Percentiles rank a stretch among this genome's conserved stretches.
Conservation (phyloP, 2,888 invertebrate genomes). For the Sarcophaga variegata region DNA sequence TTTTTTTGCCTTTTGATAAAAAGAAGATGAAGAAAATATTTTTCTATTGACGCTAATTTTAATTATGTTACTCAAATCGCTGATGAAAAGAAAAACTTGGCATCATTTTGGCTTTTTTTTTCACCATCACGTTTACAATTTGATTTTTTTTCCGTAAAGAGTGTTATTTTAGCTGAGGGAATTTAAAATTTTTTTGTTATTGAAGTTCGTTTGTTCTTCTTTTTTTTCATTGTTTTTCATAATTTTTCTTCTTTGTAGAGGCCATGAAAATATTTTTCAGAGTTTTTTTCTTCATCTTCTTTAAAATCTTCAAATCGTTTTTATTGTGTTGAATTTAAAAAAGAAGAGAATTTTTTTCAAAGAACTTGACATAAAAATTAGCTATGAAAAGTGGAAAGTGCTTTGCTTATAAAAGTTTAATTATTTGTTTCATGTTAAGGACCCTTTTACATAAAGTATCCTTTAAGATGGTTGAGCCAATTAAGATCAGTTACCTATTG, state of each 20-base stretch:
- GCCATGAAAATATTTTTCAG: background rate
- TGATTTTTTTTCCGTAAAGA: background rate
- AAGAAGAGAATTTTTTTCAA: background rate
- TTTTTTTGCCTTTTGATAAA: background rate
- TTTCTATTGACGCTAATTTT: constrained; percentile 61
- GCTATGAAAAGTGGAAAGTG: background rate
- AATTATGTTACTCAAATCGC: constrained; percentile 57
- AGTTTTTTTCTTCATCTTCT: background rate
- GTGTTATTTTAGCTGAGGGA: background rate
- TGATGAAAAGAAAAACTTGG: constrained; percentile 57
- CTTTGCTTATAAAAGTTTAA: background rate
- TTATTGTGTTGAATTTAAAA: background rate
- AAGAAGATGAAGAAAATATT: constrained; percentile 25
- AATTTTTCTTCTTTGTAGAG: background rate
- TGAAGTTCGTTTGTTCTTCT: background rate
- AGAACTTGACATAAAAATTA: background rate
- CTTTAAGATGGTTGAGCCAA: background rate
- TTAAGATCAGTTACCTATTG: background rate
- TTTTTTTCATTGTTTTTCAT: background rate
- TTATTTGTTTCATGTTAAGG: background rate
- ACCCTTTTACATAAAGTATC: background rate
- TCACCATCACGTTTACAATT: background rate
- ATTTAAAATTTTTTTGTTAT: background rate
- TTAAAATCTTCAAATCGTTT: too few species aligned
- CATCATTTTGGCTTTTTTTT: constrained; percentile 34